Evolutionary conservation across 2,797 vertebrate genomes (phyloP).

Genomic region (Yasuhikotakia modesta): DNA sequence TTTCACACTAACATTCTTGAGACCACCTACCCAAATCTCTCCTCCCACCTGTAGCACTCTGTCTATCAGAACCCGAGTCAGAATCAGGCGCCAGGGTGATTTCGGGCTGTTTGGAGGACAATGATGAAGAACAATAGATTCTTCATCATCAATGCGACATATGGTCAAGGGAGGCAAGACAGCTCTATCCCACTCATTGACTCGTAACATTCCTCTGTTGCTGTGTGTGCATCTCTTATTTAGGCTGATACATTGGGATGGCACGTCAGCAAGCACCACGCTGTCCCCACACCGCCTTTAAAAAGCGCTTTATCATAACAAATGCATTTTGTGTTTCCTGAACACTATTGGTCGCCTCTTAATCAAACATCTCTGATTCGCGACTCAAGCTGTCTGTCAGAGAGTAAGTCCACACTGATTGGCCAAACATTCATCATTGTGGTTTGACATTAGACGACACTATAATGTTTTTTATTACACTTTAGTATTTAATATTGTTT

Average conservation of each 20-base stretch:
- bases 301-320: too few species aligned
- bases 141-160: slow-evolving; percentile 34
- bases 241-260: slow-evolving; percentile 77
- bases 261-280: slow-evolving; percentile 84
- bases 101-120: slow-evolving; percentile 64
- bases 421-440: not conserved
- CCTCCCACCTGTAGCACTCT: slow-evolving; percentile 50
- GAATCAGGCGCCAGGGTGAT: slow-evolving; percentile 81
- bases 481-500: too few species aligned
- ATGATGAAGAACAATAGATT: slow-evolving; percentile 51
- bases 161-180: slow-evolving; percentile 47
- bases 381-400: slow-evolving; percentile 7
- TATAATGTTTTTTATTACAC: too few species aligned
- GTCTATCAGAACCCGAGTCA: slow-evolving; percentile 80
- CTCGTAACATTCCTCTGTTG: slow-evolving; percentile 12
- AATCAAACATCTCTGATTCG: too few species aligned
- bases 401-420: slow-evolving; percentile 2
- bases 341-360: too few species aligned
- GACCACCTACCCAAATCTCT: slow-evolving; percentile 62
- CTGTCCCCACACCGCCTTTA: slow-evolving; percentile 68
- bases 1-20: not conserved
- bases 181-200: not conserved
- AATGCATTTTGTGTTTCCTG: too few species aligned
- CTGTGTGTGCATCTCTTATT: not conserved
- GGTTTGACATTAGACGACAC: slow-evolving; percentile 29